Evolutionary conservation across 2,888 invertebrate species (phyloP).

Genomic region (Euspilapteryx auroguttella): DNA sequence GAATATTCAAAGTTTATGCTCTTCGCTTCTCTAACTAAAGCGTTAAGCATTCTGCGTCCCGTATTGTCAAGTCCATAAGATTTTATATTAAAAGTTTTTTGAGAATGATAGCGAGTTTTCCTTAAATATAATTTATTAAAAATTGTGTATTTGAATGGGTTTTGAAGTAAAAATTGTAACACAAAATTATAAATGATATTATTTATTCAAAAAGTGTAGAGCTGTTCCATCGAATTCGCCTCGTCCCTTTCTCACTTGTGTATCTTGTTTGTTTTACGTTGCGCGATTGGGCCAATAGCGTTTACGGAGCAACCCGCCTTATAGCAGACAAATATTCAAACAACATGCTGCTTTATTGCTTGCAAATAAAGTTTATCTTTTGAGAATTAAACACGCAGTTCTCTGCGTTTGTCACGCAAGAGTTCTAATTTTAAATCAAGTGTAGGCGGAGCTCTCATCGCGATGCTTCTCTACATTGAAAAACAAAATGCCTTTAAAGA

Average conservation of each 20-base stretch:
- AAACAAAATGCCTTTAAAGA: constrained; percentile 57
- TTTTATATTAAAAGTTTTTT: constrained; percentile 15
- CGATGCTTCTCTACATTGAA: constrained; percentile 53
- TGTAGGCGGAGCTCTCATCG: constrained; percentile 57
- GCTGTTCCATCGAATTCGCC: no score
- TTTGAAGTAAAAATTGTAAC: no score
- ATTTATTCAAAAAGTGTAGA: no score
- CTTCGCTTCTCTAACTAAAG: constrained; percentile 21
- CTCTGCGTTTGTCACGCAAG: constrained; percentile 59
- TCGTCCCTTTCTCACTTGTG: constrained; percentile 44
- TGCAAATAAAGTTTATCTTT: constrained; percentile 56
- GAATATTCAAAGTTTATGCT: constrained; percentile 26
- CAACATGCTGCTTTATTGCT: constrained; percentile 53
- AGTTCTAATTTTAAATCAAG: constrained; percentile 62
- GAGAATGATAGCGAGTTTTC: no score
- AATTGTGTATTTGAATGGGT: no score
- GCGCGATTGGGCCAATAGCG: constrained; percentile 54
- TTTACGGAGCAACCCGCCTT: constrained; percentile 58
- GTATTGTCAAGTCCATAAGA: constrained; percentile 17
- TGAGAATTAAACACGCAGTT: constrained; percentile 50
- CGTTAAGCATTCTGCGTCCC: constrained; percentile 19
- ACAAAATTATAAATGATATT: no score
- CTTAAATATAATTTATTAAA: no score
- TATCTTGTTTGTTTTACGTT: constrained; percentile 55
- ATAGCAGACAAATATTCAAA: constrained; percentile 41